Percentiles rank a stretch among this genome's conserved stretches.
These are phyloP conservation scores for Drosophila kanapiae DNA, from an alignment of 1,140 invertebrate species.

Conservation along the genomic window DNA sequence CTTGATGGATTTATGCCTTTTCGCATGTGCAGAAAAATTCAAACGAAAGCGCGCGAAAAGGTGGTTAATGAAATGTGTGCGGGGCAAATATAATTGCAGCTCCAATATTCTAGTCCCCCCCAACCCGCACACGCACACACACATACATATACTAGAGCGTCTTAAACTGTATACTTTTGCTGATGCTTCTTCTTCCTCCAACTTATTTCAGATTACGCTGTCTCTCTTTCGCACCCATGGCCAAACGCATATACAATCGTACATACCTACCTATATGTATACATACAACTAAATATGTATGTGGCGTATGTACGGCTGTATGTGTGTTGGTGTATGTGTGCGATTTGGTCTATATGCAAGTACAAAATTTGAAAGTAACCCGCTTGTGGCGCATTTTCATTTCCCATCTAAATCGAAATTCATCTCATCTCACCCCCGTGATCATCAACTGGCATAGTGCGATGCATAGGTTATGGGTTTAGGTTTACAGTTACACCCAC, in stretches of 20 bases:
- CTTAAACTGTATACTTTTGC: conserved; percentile 83
- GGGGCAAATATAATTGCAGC: conserved; percentile 40
- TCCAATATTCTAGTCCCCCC: conserved; percentile 44
- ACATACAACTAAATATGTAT: conserved; percentile 55
- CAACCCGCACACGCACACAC: conserved; percentile 27
- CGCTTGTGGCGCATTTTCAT: conserved; percentile 74
- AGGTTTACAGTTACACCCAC: conserved; percentile 9
- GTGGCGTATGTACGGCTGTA: conserved; percentile 33
- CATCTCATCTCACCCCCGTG: conserved; percentile 32
- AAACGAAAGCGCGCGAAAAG: conserved; percentile 59
- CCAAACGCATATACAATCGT: conserved; percentile 46
- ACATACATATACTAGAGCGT: conserved; percentile 42
- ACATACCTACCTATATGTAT: conserved; percentile 49
- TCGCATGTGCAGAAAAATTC: conserved; percentile 58
- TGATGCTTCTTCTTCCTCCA: conserved; percentile 78
- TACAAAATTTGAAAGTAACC: conserved; percentile 81
- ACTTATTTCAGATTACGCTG: conserved; percentile 81
- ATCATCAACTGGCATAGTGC: conserved; percentile 17
- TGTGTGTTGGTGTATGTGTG: conserved; percentile 33
- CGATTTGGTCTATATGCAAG: conserved; percentile 81
- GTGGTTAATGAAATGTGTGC: conserved; percentile 9
- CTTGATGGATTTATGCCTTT: conserved; percentile 71
- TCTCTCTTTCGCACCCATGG: conserved; percentile 67
- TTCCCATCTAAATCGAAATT: conserved; percentile 29
- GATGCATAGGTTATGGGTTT: conserved; percentile 22